Percentiles rank a stretch among this genome's conserved stretches.
phyloP scores from a whole-genome alignment of 2,797 vertebrate genomes.

The Syngnathus rostellatus region DNA sequence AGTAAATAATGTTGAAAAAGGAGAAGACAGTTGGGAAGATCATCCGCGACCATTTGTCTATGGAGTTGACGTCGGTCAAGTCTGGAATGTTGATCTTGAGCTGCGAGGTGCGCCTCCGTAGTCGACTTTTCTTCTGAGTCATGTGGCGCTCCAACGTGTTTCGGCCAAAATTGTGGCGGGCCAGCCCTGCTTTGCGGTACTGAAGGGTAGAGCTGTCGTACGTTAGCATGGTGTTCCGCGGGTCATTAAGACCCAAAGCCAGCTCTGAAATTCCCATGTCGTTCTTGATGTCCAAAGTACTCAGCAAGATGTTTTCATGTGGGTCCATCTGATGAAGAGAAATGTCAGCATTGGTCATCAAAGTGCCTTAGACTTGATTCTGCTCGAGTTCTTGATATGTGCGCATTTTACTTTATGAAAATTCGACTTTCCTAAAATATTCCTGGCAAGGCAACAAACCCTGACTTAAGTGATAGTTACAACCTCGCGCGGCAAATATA shows the following conservation, averaged over 20 bases:
- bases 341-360: background rate
- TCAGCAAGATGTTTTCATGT: constrained; percentile 95
- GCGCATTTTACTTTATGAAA: no score
- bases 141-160: constrained; percentile 89
- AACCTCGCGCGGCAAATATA: background rate
- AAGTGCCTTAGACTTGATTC: background rate
- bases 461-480: background rate
- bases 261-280: constrained; percentile 93
- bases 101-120: constrained; percentile 90
- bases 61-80: constrained; percentile 98
- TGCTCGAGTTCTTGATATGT: no score
- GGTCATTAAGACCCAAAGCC: constrained; percentile 86
- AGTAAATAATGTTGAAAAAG: constrained; percentile 96
- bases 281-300: constrained; percentile 94
- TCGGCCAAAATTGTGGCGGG: constrained; percentile 86
- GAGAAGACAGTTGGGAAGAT: constrained; percentile 98
- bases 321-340: constrained; percentile 82
- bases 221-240: constrained; percentile 87
- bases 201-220: constrained; percentile 91
- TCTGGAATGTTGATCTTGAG: constrained; percentile 96
- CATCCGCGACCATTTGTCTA: constrained; percentile 97
- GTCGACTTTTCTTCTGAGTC: constrained; percentile 90
- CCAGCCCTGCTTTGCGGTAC: constrained; percentile 88
- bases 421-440: no score
- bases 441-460: no score